A percentile compares a stretch with the other conserved stretches of the same genome.
These are phyloP conservation scores for Dryomyza anilis DNA, from an alignment of 2,888 invertebrate genomes.

Conservation along the genomic window DNA sequence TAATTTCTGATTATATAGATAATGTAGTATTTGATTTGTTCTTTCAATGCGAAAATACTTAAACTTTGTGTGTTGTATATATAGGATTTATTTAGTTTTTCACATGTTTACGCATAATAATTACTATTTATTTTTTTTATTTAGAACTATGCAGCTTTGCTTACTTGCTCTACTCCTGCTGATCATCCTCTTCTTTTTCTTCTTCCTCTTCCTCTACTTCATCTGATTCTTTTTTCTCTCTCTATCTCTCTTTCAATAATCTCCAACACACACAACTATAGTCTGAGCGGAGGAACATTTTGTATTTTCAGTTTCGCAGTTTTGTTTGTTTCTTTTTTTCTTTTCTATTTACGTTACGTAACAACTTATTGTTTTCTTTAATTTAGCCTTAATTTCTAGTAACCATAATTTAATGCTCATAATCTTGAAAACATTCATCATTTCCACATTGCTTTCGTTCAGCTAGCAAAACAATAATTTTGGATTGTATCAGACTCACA, in stretches of 20 bases:
- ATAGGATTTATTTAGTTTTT: conserved; percentile 17
- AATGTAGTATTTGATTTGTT: conserved; percentile 28
- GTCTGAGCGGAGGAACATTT: conserved; percentile 37
- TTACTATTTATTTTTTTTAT: no score
- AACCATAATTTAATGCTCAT: conserved; percentile 45
- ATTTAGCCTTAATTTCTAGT: conserved; percentile 49
- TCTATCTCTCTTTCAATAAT: conserved; percentile 33
- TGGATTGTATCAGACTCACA: conserved; percentile 53
- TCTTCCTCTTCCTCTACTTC: no score
- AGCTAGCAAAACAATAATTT: not conserved
- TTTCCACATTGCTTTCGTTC: conserved; percentile 26
- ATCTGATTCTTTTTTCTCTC: no score
- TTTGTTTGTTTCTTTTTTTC: conserved; percentile 37
- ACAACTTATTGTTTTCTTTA: conserved; percentile 34
- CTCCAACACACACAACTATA: conserved; percentile 37
- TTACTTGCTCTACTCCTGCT: conserved; percentile 24
- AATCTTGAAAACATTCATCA: conserved; percentile 36
- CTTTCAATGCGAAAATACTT: conserved; percentile 35
- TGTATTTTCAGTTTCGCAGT: conserved; percentile 39
- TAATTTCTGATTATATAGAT: conserved; percentile 21
- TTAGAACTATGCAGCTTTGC: conserved; percentile 14
- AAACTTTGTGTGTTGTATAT: conserved; percentile 28
- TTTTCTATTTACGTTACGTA: no score
- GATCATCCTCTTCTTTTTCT: conserved; percentile 33
- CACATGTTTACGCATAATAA: conserved; percentile 16